A percentile compares a stretch with the other conserved stretches of the same genome.
Conservation (phyloP, 2,888 invertebrate genomes). For the Protophormia terraenovae region DNA sequence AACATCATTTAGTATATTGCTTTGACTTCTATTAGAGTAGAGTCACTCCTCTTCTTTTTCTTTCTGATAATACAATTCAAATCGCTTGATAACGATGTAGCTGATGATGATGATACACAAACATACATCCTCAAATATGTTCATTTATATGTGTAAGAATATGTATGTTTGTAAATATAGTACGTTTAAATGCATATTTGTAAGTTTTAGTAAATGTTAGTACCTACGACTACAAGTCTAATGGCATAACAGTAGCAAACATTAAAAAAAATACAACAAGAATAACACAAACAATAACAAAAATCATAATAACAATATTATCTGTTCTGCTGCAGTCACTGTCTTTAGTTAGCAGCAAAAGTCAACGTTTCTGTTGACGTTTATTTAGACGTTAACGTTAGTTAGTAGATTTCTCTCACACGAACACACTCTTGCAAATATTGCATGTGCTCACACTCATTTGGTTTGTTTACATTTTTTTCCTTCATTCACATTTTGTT, state of each 20-base stretch:
- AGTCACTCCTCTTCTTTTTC: constrained; percentile 1
- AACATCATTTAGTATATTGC: constrained; percentile 32
- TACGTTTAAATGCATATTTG: background rate
- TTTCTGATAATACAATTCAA: constrained; percentile 62
- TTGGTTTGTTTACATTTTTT: constrained; percentile 63
- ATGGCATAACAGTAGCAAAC: constrained; percentile 34
- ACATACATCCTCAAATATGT: background rate
- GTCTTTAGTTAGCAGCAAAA: background rate
- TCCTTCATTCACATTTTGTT: constrained; percentile 39
- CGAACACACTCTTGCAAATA: background rate
- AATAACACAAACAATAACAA: background rate
- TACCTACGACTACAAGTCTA: background rate
- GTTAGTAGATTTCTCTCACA: constrained; percentile 14
- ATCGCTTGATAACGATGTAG: constrained; percentile 62
- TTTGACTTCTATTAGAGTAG: constrained; percentile 26
- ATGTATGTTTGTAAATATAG: no score
- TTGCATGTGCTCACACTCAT: constrained; percentile 47
- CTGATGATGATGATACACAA: constrained; percentile 42
- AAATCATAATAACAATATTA: background rate
- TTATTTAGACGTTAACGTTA: constrained; percentile 4
- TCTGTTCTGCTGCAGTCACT: constrained; percentile 13
- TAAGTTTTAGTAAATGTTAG: background rate
- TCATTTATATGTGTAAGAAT: no score
- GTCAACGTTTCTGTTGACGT: constrained; percentile 19
- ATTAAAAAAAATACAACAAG: background rate